Base-by-base conservation (phyloP, 2,888 invertebrate species). In the Apotomis turbidana region DNA sequence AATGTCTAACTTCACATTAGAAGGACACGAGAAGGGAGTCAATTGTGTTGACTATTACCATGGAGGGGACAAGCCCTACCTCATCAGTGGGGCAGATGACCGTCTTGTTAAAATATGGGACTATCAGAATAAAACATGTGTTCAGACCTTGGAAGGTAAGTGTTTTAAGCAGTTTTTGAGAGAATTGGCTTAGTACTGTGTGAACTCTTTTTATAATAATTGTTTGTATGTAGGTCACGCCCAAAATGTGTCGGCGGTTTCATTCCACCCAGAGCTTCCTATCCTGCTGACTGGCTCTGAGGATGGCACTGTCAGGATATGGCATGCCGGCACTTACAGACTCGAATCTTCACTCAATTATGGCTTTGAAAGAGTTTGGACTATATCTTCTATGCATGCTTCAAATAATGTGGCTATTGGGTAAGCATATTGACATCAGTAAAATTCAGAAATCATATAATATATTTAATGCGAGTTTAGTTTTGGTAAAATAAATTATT, bases 31-130 rank as follows among this genome's bases (percentile, higher is more conserved):
- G 81, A 99, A 99, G 86, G 99, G 99, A 41, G 98, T 99, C 0
- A 99, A 99, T 88, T 99, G 99, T 89, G 98, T 99, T 0, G 99
- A 99, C 89, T 99, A 99, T 85, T 99, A 99, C 87, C 97, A 99
- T 84, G 99, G 99, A 6, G 99, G 99, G 5, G 99, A 99, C 86
- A 99, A 99, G 83, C 99, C 99, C 0, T 99, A 99, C 87, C 94
- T 99, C 68, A 99, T 99, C 84, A 99, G 99, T 66, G 99, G 99
- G 3, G 99, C 99, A 44, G 99, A 99, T 87, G 99, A 99, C 89
- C 96, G 98, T 68, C 94, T 97, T 59, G 99, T 99, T 5, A 99
- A 99, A 93, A 99, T 99, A 81, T 99, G 99, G 99, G 99, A 99
- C 86, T 99, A 99, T 88, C 98, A 99, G 90, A 99, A 99, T 90